These are phyloP conservation scores for Bujurquina vittata DNA, from an alignment of 2,113 vertebrate genomes.

Conservation along the genomic window DNA sequence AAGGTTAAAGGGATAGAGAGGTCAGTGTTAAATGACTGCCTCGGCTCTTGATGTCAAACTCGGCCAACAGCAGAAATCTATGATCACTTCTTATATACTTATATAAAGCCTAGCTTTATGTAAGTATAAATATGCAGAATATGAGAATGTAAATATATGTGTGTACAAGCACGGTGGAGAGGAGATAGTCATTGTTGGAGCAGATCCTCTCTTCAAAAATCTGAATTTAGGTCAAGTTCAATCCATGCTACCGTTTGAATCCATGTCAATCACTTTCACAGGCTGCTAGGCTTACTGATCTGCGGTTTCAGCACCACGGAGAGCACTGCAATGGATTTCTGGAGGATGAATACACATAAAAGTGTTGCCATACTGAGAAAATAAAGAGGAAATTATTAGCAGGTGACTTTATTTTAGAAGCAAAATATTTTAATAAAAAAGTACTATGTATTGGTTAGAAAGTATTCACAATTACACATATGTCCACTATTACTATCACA, in stretches of 20 bases:
- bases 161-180: not conserved
- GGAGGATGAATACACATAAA: constrained; percentile 7
- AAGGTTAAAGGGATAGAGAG: constrained; percentile 43
- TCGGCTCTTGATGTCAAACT: constrained; percentile 51
- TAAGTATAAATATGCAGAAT: not conserved
- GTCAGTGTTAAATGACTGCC: constrained; percentile 49
- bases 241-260: constrained; percentile 49
- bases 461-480: not conserved
- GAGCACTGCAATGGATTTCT: constrained; percentile 41
- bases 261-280: constrained; percentile 58
- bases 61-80: constrained; percentile 25
- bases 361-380: not conserved
- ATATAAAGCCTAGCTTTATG: too few species aligned
- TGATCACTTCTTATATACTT: not conserved
- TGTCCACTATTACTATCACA: not conserved
- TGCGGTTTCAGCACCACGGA: constrained; percentile 76
- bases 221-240: constrained; percentile 73
- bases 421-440: not conserved
- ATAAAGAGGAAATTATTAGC: constrained; percentile 28
- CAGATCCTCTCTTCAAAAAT: constrained; percentile 61
- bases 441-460: not conserved
- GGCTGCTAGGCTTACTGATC: constrained; percentile 45
- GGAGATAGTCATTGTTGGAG: constrained; percentile 45
- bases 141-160: constrained; percentile 2
- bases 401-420: constrained; percentile 9